Evolutionary conservation across 2,888 invertebrate genomes (phyloP).

Genomic region (Drosophila setosimentum): DNA sequence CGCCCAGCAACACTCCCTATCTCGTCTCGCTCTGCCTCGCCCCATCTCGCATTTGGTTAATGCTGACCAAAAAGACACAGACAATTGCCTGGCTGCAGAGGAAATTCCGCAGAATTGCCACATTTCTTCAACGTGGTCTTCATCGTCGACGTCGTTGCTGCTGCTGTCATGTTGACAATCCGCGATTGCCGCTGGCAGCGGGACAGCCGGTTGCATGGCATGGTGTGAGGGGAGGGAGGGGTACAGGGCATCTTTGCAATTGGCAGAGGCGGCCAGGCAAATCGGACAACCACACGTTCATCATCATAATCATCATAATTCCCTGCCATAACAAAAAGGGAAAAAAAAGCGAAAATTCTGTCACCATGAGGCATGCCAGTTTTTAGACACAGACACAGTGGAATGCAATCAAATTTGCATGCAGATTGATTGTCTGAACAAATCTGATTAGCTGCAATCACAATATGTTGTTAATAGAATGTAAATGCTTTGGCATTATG

Average conservation of each 20-base stretch:
- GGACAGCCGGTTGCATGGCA: background rate
- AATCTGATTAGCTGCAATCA: background rate
- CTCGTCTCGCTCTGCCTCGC: background rate
- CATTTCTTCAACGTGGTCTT: constrained; percentile 41
- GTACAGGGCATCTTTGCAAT: constrained; percentile 46
- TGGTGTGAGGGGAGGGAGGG: background rate
- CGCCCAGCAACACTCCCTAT: constrained; percentile 19
- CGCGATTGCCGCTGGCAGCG: constrained; percentile 31
- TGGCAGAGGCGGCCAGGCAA: constrained; percentile 68
- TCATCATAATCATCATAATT: constrained; percentile 84
- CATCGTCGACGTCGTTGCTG: constrained; percentile 17
- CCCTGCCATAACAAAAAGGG: constrained; percentile 61
- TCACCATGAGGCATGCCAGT: constrained; percentile 48
- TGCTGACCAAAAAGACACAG: constrained; percentile 39
- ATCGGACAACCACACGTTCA: constrained; percentile 79
- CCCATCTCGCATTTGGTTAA: constrained; percentile 11
- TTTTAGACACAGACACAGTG: constrained; percentile 47
- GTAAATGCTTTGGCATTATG: background rate
- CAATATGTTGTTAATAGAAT: background rate
- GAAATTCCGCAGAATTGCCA: constrained; percentile 66
- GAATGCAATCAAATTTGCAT: constrained; percentile 10
- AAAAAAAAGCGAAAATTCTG: constrained; percentile 39
- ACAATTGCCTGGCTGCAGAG: constrained; percentile 68
- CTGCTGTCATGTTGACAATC: constrained; percentile 59
- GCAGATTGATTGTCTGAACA: background rate